These are phyloP conservation scores for Megastigmus dorsalis DNA, from an alignment of 2,888 invertebrate genomes.

Conservation along the genomic window DNA sequence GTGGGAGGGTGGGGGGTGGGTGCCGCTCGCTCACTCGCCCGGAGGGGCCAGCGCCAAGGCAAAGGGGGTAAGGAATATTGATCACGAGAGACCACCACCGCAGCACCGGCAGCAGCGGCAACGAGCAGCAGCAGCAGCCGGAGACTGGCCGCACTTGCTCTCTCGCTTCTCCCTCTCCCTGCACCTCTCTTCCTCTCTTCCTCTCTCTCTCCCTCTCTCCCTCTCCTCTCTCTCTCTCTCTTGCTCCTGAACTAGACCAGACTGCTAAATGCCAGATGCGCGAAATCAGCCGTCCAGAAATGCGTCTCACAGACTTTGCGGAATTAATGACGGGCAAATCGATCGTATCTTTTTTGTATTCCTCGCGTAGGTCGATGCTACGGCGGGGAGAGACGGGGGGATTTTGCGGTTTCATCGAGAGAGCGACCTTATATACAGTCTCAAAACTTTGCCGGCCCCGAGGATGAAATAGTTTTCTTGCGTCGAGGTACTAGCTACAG, in stretches of 20 bases:
- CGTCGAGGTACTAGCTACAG: too few species aligned
- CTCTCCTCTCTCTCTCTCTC: conserved; percentile 26
- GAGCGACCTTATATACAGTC: conserved; percentile 32
- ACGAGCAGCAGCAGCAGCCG: conserved; percentile 38
- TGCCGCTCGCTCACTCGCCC: conserved; percentile 62
- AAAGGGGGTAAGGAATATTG: conserved; percentile 75
- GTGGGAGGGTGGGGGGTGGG: conserved; percentile 67
- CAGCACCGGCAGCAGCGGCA: conserved; percentile 16
- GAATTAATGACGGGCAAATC: conserved; percentile 63
- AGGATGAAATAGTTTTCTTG: conserved; percentile 54
- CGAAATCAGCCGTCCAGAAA: conserved; percentile 67
- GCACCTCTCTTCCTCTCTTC: conserved; percentile 13
- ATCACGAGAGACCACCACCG: conserved; percentile 65
- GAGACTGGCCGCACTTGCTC: conserved; percentile 63
- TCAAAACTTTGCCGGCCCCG: conserved; percentile 46
- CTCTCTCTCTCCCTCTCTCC: conserved; percentile 3
- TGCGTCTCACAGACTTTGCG: conserved; percentile 60
- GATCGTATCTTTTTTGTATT: conserved; percentile 51
- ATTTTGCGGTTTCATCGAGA: conserved; percentile 49
- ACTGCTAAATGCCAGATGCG: conserved; percentile 71
- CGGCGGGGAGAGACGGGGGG: not conserved
- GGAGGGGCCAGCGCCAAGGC: conserved; percentile 70
- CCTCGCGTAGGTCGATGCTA: conserved; percentile 9
- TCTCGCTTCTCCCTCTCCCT: conserved; percentile 33
- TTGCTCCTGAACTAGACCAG: conserved; percentile 61